Percentiles rank a stretch among this genome's conserved stretches.
phyloP scores from a whole-genome alignment of 2,113 vertebrate genomes.

The Pituophis catenifer region DNA sequence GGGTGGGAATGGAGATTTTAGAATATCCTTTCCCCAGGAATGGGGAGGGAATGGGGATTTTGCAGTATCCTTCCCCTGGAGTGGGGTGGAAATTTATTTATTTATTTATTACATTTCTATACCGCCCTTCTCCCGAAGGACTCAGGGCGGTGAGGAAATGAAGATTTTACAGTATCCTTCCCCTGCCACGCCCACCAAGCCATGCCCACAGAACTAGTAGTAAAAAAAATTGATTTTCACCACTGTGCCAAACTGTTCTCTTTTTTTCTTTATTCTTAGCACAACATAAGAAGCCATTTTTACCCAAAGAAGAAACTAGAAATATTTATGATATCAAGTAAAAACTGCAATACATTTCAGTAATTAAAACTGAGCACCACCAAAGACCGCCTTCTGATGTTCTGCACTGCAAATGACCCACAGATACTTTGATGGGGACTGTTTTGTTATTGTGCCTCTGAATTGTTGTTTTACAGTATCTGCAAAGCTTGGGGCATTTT shows the following conservation, averaged over 20 bases:
- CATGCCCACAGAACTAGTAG: no score
- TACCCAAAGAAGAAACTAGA: not conserved
- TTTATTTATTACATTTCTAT: no score
- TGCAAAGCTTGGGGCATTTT: slow-evolving; percentile 42
- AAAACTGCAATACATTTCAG: not conserved
- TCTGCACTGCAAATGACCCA: slow-evolving; percentile 4
- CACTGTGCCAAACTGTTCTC: not conserved
- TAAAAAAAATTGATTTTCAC: no score
- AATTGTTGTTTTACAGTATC: slow-evolving; percentile 41
- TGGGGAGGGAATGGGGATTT: no score
- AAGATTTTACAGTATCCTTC: no score
- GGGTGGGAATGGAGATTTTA: no score
- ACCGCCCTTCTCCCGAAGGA: no score
- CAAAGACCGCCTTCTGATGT: slow-evolving; percentile 27
- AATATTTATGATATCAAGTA: slow-evolving; percentile 9
- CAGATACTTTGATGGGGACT: slow-evolving; percentile 1
- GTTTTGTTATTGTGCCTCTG: slow-evolving; percentile 27
- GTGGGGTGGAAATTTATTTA: no score
- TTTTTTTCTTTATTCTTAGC: not conserved
- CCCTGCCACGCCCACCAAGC: no score
- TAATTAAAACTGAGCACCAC: slow-evolving; percentile 11
- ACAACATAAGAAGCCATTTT: not conserved
- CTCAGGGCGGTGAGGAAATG: no score
- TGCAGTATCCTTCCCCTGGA: no score
- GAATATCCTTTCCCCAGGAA: no score